These are phyloP conservation scores for Axinella damicornis DNA, from an alignment of 37 sponge, comb jelly and placozoan genomes.

Conservation along the genomic window DNA sequence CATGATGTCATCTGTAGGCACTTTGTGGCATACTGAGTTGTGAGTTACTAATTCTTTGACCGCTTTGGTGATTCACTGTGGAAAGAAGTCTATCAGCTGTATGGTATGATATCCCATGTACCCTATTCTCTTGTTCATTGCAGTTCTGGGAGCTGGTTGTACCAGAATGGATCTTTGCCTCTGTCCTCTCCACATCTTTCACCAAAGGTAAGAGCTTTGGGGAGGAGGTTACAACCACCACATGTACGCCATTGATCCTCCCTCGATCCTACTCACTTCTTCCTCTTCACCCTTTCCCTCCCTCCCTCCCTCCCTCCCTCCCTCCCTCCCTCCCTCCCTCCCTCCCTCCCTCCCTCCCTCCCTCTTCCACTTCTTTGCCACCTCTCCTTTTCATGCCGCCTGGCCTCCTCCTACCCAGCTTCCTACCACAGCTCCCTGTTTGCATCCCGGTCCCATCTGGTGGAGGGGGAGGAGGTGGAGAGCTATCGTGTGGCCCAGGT, in stretches of 20 bases:
- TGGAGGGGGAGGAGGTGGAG: slow-evolving; percentile 23
- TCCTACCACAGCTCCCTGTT: slow-evolving; percentile 11
- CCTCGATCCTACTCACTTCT: no score
- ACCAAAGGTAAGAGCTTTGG: slow-evolving; percentile 3
- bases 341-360: neutral
- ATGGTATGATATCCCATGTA: no score
- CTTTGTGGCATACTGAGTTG: no score
- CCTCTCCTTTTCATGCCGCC: neutral
- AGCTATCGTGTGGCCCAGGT: slow-evolving; percentile 54
- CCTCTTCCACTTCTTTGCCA: no score
- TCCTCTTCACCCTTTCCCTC: neutral
- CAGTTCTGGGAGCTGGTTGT: slow-evolving; percentile 61
- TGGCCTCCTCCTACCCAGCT: neutral
- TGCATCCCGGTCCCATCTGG: neutral
- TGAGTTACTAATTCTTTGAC: no score
- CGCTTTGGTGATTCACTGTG: no score
- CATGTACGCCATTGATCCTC: no score
- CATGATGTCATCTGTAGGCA: neutral
- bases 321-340: neutral
- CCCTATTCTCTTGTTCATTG: no score
- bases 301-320: neutral
- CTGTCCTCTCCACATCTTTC: neutral
- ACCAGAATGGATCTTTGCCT: slow-evolving; percentile 51
- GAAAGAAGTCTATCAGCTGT: no score
- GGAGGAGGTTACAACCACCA: no score